Percentiles rank a stretch among this genome's conserved stretches.
These are phyloP conservation scores for Steromphala cineraria DNA, from an alignment of 2,888 invertebrate species.

Conservation along the genomic window DNA sequence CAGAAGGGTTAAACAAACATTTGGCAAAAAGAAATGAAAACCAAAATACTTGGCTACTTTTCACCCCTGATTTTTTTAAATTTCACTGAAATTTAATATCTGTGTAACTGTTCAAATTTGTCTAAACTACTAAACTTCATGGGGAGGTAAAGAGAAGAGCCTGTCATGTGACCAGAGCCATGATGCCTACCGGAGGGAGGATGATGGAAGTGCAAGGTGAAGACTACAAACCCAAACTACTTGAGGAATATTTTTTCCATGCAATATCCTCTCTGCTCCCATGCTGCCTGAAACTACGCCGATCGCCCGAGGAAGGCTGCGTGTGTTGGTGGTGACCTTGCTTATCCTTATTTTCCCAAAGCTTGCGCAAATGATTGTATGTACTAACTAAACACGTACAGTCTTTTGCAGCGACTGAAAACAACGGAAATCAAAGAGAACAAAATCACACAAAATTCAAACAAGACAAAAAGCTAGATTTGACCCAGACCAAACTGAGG, in stretches of 20 bases:
- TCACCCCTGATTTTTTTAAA: no score
- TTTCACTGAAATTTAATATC: no score
- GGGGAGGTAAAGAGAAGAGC: background rate
- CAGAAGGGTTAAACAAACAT: no score
- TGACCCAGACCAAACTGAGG: background rate
- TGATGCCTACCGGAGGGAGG: background rate
- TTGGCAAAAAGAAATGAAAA: no score
- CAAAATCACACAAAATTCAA: conserved; percentile 8
- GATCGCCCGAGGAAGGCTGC: background rate
- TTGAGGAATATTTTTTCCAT: conserved; percentile 41
- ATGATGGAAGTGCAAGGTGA: conserved; percentile 4
- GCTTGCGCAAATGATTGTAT: conserved; percentile 73
- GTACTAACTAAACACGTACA: conserved; percentile 72
- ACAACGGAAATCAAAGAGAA: conserved; percentile 40
- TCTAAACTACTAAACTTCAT: no score
- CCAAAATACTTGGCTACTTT: no score
- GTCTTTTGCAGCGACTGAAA: conserved; percentile 70
- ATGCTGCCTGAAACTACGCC: conserved; percentile 21
- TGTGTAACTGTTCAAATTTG: no score
- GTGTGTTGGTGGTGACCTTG: conserved; percentile 45
- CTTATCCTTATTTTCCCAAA: conserved; percentile 74
- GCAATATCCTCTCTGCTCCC: conserved; percentile 34
- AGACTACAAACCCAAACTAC: conserved; percentile 51
- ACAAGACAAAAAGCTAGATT: conserved; percentile 10
- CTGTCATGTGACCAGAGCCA: conserved; percentile 1